Percentiles rank a stretch among this genome's conserved stretches.
Conservation (phyloP, 2,888 invertebrate species). For the Chrysolina americana region DNA sequence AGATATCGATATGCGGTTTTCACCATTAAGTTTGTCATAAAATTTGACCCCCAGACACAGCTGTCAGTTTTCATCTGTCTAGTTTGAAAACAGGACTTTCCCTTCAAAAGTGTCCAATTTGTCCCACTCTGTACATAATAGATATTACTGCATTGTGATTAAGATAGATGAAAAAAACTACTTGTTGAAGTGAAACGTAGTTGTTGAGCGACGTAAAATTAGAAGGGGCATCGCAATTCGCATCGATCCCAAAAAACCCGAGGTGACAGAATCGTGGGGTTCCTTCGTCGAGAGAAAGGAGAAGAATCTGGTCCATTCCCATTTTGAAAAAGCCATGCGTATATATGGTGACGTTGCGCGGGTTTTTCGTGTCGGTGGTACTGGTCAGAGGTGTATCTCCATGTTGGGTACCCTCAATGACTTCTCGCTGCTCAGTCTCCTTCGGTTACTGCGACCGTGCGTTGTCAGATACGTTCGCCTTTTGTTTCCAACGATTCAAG, state of each 20-base stretch:
- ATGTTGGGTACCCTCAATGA: slow-evolving; percentile 64
- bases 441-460: slow-evolving; percentile 40
- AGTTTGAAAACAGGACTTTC: too few species aligned
- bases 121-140: too few species aligned
- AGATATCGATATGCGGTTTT: too few species aligned
- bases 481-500: slow-evolving; percentile 36
- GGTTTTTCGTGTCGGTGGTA: slow-evolving; percentile 60
- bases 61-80: too few species aligned
- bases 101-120: too few species aligned
- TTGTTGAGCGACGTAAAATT: background rate
- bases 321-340: slow-evolving; percentile 48
- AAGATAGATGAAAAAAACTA: too few species aligned
- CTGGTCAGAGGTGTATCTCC: slow-evolving; percentile 60
- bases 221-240: too few species aligned
- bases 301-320: slow-evolving; percentile 49
- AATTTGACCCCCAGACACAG: too few species aligned
- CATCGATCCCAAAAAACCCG: background rate
- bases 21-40: too few species aligned
- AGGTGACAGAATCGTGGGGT: slow-evolving; percentile 32
- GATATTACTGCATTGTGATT: too few species aligned
- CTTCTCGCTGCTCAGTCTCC: slow-evolving; percentile 53
- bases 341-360: slow-evolving; percentile 59
- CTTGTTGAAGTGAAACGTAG: too few species aligned
- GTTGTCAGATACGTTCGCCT: slow-evolving; percentile 23
- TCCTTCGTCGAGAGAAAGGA: slow-evolving; percentile 37